Evolutionary conservation across 2,113 vertebrate genomes (phyloP).

Genomic region (Furnarius figulus): DNA sequence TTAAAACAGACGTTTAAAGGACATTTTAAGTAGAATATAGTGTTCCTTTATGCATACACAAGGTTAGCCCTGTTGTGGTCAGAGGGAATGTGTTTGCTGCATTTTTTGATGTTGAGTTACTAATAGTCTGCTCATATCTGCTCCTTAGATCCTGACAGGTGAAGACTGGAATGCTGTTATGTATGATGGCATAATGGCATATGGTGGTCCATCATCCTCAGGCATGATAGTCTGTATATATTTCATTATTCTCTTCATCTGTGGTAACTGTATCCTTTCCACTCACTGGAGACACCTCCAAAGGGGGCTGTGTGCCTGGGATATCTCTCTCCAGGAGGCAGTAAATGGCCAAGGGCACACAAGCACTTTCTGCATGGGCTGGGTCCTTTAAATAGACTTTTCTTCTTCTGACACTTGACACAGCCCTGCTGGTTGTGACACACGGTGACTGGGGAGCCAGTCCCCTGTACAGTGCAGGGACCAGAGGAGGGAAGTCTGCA

Average conservation of each 20-base stretch:
- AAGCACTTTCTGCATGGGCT: background rate
- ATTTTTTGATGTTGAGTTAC: background rate
- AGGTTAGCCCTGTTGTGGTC: background rate
- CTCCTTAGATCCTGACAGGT: slow-evolving; percentile 91
- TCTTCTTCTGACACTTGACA: fast-evolving
- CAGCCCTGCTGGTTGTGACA: background rate
- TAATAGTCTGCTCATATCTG: background rate
- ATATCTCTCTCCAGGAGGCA: background rate
- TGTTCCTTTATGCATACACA: background rate
- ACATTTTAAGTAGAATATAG: background rate
- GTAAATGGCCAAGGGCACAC: background rate
- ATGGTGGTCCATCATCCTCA: slow-evolving; percentile 93
- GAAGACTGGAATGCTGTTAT: slow-evolving; percentile 99
- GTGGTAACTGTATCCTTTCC: slow-evolving; percentile 97
- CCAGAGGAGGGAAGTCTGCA: background rate
- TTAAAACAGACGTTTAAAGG: background rate
- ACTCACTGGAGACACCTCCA: background rate
- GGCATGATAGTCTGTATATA: slow-evolving; percentile 99
- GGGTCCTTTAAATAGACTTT: background rate
- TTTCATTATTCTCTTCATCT: slow-evolving; percentile 99
- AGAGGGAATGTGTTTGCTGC: background rate
- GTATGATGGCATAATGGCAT: slow-evolving; percentile 99
- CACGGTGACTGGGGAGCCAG: background rate
- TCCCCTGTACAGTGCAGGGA: background rate
- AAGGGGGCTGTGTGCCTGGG: background rate